Base-by-base conservation (phyloP, 2,113 vertebrate species). In the Anarhynchus alexandrinus region DNA sequence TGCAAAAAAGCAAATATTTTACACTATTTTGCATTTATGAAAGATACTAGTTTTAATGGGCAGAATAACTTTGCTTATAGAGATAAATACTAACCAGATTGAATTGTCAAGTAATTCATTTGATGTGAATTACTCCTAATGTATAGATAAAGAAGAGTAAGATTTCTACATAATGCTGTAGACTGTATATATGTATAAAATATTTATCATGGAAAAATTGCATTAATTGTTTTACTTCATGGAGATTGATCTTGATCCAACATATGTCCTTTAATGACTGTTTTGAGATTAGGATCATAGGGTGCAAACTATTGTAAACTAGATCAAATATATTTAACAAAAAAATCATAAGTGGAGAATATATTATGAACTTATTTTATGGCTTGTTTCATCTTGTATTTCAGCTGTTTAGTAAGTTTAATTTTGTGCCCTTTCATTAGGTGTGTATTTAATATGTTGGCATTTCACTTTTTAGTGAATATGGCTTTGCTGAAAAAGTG, bases 401-500 rank as follows among this genome's bases (percentile, higher is more conserved):
- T 85, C 5, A 74, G 17, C 15, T 90, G 23, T 58, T 90, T 43
- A 85, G 9, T 54, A 64, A 45, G 36, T 55, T 55, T 84, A 55
- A 51, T 92, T 94, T 77, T 87, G 10, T 82, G 47, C 15, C 43
- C 30, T 83, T 91, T 74, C 10, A 54, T 66, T 88, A 1, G 6
- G 23, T 52, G 40, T 83, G 25, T 88, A 43, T 89, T 85, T 95
- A 93, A 95, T 88, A 49, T 69, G 14, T 94, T 93, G 90, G 9
- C 52, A 81, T 97, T 98, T 97, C 82, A 45, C 86, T 96, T 97
- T 97, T 20, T 97, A 99, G 99, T 98, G 99, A 99, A 97, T 99
- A 99, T 86, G 99, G 99, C 96, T 99, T 99, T 98, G 99, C 99
- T 80, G 99, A 99, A 98, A 99, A 99, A 97, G 99, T 99, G 81